Evolutionary conservation across 2,113 vertebrate species (phyloP).

Genomic region (Malurus melanocephalus): DNA sequence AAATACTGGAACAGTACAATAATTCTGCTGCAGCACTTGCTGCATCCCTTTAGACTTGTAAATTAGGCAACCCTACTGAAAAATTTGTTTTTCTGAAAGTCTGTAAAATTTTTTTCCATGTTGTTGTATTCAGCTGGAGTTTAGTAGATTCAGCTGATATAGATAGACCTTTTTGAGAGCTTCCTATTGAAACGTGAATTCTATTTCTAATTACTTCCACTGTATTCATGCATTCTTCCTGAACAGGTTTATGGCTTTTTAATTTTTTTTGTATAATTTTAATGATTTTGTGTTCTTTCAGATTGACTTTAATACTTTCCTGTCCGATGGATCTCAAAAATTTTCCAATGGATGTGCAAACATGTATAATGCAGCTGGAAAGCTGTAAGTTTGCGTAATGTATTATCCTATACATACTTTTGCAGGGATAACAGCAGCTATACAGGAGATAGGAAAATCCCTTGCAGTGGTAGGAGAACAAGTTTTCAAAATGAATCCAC

Average conservation of each 20-base stretch:
- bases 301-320: conserved; percentile 91
- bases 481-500: not conserved
- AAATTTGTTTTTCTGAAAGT: not conserved
- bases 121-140: not conserved
- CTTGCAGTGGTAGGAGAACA: not conserved
- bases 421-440: not conserved
- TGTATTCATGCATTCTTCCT: not conserved
- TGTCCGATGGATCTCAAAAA: conserved; percentile 98
- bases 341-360: conserved; percentile 98
- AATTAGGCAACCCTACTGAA: not conserved
- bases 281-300: conserved; percentile 69
- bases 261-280: not conserved
- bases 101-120: not conserved
- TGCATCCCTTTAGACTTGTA: not conserved
- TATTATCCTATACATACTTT: not conserved
- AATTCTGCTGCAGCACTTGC: not conserved
- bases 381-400: conserved; percentile 85
- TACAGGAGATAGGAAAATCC: not conserved
- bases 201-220: not conserved
- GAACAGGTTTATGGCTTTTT: not conserved
- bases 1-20: not conserved
- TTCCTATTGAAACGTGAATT: not conserved
- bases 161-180: not conserved
- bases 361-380: conserved; percentile 97
- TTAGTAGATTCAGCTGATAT: not conserved